A percentile compares a stretch with the other conserved stretches of the same genome.
These are phyloP conservation scores for Gobius niger DNA, from an alignment of 2,113 vertebrate species.

Conservation along the genomic window DNA sequence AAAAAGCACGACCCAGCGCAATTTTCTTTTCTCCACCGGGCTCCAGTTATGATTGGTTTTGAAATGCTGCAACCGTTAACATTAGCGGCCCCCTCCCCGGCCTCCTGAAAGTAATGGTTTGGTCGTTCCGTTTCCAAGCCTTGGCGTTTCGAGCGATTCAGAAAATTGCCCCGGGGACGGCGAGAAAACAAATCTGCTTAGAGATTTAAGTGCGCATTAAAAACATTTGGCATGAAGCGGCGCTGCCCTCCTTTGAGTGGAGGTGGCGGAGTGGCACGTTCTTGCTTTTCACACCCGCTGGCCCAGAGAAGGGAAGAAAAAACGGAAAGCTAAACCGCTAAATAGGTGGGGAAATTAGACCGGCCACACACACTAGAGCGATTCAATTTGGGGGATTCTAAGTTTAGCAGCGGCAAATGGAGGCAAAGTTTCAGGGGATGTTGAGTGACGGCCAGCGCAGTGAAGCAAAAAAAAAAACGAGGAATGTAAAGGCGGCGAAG, in stretches of 20 bases:
- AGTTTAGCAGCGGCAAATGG: neutral
- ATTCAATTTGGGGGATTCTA: neutral
- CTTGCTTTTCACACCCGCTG: conserved; percentile 46
- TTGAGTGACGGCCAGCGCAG: neutral
- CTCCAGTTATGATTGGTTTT: conserved; percentile 62
- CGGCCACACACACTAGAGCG: neutral
- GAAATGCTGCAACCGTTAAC: conserved; percentile 59
- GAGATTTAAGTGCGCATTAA: conserved; percentile 52
- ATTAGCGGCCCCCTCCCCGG: conserved; percentile 47
- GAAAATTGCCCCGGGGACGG: conserved; percentile 44
- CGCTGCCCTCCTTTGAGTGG: conserved; percentile 48
- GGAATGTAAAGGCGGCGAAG: neutral
- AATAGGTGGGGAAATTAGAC: neutral
- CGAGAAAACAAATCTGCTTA: conserved; percentile 49
- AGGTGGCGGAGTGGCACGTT: conserved; percentile 37
- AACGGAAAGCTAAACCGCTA: conserved; percentile 9
- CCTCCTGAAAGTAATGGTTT: conserved; percentile 65
- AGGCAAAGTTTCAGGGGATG: neutral
- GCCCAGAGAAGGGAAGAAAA: conserved; percentile 37
- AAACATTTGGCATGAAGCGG: conserved; percentile 52
- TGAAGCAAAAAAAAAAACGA: neutral
- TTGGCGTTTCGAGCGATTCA: conserved; percentile 62
- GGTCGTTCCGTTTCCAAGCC: conserved; percentile 60
- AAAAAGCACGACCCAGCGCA: conserved; percentile 62
- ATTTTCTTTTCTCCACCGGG: conserved; percentile 57